A percentile compares a stretch with the other conserved stretches of the same genome.
Evolutionary conservation across 2,797 vertebrate genomes (phyloP).

Genomic region (Typhlichthys eigenmanni): DNA sequence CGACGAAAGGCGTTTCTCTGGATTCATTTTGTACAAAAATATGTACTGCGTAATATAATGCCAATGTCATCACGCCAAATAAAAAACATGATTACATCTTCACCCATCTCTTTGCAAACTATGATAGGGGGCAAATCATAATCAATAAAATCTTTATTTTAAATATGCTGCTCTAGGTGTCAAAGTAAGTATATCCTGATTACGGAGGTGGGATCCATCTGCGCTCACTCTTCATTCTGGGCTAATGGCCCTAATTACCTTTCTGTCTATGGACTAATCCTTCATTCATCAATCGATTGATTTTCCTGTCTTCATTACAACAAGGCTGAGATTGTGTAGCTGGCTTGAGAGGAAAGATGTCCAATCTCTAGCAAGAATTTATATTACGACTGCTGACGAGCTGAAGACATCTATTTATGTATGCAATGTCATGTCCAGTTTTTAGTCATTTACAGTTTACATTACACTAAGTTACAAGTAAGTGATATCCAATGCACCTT

Average conservation of each 20-base stretch:
- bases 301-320: conserved; percentile 75
- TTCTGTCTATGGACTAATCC: conserved; percentile 76
- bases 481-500: neutral
- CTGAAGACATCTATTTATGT: conserved; percentile 45
- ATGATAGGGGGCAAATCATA: conserved; percentile 32
- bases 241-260: conserved; percentile 71
- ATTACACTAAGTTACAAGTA: neutral
- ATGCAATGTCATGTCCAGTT: conserved; percentile 49
- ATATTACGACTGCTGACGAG: conserved; percentile 54
- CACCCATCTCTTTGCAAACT: conserved; percentile 40
- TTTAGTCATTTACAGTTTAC: conserved; percentile 15
- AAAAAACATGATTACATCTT: conserved; percentile 6
- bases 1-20: conserved; percentile 32
- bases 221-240: conserved; percentile 54
- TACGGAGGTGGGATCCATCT: conserved; percentile 62
- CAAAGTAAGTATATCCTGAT: conserved; percentile 67
- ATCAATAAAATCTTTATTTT: conserved; percentile 65
- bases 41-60: too few relatives aligned
- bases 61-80: neutral
- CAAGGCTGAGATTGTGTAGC: conserved; percentile 50
- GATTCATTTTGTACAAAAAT: too few relatives aligned
- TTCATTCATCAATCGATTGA: conserved; percentile 79
- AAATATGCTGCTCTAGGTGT: conserved; percentile 62
- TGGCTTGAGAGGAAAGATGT: conserved; percentile 53
- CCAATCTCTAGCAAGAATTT: conserved; percentile 67